A percentile compares a stretch with the other conserved stretches of the same genome.
Evolutionary conservation across 2,888 invertebrate species (phyloP).

Genomic region (Cerceris ruficornis): DNA sequence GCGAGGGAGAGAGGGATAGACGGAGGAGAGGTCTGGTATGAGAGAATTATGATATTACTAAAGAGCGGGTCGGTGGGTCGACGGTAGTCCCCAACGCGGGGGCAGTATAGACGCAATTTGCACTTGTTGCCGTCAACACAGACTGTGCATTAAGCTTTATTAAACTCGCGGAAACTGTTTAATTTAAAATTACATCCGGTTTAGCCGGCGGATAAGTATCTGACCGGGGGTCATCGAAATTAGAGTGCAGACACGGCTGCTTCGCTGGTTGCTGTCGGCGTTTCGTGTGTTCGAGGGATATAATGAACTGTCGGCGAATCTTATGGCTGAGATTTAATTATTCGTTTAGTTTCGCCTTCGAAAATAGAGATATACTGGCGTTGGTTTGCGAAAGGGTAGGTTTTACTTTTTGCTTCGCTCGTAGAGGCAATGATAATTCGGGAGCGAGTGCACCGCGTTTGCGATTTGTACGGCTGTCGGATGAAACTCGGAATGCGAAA

Average conservation of each 20-base stretch:
- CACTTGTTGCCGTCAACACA: constrained; percentile 63
- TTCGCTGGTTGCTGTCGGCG: not conserved
- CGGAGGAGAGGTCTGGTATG: constrained; percentile 17
- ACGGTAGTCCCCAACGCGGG: constrained; percentile 22
- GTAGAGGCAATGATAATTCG: no score
- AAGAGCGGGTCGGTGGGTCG: constrained; percentile 12
- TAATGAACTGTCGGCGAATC: not conserved
- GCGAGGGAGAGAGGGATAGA: constrained; percentile 14
- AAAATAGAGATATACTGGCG: no score
- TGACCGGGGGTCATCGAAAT: constrained; percentile 35
- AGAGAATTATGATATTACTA: constrained; percentile 50
- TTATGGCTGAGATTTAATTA: not conserved
- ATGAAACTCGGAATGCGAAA: no score
- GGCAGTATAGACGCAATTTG: constrained; percentile 57
- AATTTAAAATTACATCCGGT: constrained; percentile 61
- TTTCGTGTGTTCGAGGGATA: not conserved
- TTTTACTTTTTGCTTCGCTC: no score
- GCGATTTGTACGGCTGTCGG: no score
- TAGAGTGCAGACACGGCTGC: constrained; percentile 5
- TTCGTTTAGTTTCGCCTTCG: no score
- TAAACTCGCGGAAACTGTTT: constrained; percentile 63
- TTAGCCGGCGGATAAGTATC: constrained; percentile 47
- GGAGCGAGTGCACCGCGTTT: not conserved
- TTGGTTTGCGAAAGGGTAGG: no score
- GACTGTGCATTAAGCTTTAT: constrained; percentile 66